A percentile compares a stretch with the other conserved stretches of the same genome.
Evolutionary conservation across 1,140 invertebrate genomes (phyloP).

Genomic region (Drosophila pachea): DNA sequence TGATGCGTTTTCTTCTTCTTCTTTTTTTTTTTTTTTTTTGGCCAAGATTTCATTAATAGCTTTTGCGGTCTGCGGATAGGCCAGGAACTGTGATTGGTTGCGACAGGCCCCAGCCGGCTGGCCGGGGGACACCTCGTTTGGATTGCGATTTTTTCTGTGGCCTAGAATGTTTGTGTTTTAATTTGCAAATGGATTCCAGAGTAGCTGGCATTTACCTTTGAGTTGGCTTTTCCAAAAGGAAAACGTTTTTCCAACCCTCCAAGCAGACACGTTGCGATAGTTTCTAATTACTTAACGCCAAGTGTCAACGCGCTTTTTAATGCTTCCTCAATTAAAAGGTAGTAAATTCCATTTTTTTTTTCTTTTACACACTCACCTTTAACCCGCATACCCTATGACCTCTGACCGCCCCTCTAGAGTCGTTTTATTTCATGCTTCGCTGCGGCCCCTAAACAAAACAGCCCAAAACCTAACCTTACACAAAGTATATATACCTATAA

Average conservation of each 20-base stretch:
- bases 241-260: neutral
- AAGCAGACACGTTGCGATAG: too few species aligned
- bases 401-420: constrained; percentile 27
- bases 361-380: neutral
- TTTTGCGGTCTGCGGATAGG: constrained; percentile 41
- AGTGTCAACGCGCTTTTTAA: constrained; percentile 37
- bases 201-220: neutral
- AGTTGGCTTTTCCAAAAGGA: neutral
- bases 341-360: constrained; percentile 13
- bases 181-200: constrained; percentile 60
- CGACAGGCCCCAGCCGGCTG: neutral
- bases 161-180: constrained; percentile 26
- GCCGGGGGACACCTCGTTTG: neutral
- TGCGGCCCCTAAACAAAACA: constrained; percentile 5
- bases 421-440: constrained; percentile 47
- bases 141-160: neutral
- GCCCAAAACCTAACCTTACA: constrained; percentile 52
- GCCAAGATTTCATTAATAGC: constrained; percentile 73
- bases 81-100: too few species aligned
- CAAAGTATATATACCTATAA: constrained; percentile 10
- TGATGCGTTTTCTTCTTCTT: constrained; percentile 24
- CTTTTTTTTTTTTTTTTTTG: constrained; percentile 48
- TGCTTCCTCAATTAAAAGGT: constrained; percentile 61
- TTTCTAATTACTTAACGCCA: constrained; percentile 9
- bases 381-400: constrained; percentile 19